Conservation (phyloP, 2,797 vertebrate species). For the Dipus sagitta region DNA sequence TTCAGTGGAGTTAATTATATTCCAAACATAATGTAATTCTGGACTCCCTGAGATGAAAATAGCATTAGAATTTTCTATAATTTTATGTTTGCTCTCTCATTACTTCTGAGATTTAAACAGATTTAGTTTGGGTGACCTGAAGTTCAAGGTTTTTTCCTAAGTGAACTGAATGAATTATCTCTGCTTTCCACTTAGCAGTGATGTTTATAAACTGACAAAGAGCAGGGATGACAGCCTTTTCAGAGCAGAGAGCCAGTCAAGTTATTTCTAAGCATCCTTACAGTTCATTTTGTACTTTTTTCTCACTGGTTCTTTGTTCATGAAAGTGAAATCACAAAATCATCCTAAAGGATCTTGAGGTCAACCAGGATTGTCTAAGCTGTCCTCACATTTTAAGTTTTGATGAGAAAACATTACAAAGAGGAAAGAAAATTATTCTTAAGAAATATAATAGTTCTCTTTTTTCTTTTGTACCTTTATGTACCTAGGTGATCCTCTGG, state of each 20-base stretch:
- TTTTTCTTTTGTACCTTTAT: constrained; percentile 30
- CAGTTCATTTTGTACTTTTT: constrained; percentile 49
- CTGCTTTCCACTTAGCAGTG: constrained; percentile 71
- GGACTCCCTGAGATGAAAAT: constrained; percentile 83
- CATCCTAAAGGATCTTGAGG: constrained; percentile 38
- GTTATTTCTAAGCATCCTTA: not conserved
- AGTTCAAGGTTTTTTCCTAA: constrained; percentile 83
- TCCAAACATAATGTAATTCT: constrained; percentile 84
- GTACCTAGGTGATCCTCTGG: not conserved
- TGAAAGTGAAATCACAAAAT: constrained; percentile 62
- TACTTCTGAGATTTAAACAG: constrained; percentile 84
- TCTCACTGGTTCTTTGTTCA: constrained; percentile 50
- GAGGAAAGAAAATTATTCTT: constrained; percentile 61
- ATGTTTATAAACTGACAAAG: constrained; percentile 77
- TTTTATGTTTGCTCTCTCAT: constrained; percentile 84
- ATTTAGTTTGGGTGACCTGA: constrained; percentile 82
- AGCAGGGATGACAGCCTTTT: constrained; percentile 47
- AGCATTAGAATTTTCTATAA: constrained; percentile 84
- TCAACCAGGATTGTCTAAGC: constrained; percentile 34
- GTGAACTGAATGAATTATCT: constrained; percentile 77
- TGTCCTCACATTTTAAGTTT: constrained; percentile 58
- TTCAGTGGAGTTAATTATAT: constrained; percentile 86
- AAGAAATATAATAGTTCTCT: not conserved
- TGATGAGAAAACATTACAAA: constrained; percentile 58
- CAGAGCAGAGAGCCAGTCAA: constrained; percentile 27